Conservation (phyloP, 2,797 vertebrate genomes). For the Petrocephalus schoutedeni region DNA sequence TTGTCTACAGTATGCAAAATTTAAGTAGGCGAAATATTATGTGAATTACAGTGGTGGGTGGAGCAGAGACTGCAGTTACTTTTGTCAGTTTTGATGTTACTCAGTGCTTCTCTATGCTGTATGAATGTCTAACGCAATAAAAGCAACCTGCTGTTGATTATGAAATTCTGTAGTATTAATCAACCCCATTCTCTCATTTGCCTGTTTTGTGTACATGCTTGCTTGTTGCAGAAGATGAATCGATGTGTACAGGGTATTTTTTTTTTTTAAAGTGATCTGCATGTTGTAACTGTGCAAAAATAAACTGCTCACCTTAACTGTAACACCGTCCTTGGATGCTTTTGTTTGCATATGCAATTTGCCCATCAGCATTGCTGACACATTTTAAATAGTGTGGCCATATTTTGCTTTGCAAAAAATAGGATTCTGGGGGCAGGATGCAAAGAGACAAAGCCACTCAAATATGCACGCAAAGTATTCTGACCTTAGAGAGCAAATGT, state of each 20-base stretch:
- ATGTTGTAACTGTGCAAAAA: constrained; percentile 21
- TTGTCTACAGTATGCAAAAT: constrained; percentile 6
- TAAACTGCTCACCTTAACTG: constrained; percentile 1
- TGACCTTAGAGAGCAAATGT: background rate
- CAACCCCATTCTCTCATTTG: background rate
- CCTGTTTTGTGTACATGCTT: background rate
- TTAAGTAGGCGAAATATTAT: background rate
- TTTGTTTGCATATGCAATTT: background rate
- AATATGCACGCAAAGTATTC: background rate
- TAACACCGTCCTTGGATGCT: background rate
- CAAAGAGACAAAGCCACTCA: background rate
- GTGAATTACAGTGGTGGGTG: background rate
- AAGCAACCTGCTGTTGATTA: background rate
- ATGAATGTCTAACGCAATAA: background rate
- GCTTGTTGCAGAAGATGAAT: background rate
- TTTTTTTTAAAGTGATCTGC: background rate
- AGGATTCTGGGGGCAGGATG: background rate
- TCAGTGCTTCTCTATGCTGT: background rate
- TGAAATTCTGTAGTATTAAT: background rate
- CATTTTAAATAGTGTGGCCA: background rate
- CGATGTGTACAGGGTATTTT: background rate
- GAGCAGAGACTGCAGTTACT: background rate
- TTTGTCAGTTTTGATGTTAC: background rate
- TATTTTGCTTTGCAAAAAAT: background rate
- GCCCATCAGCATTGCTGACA: background rate